Evolutionary conservation across 2,888 invertebrate species (phyloP), one percentile per base, ranked within the genome.

Genomic region (Drosophila anomalata): DNA sequence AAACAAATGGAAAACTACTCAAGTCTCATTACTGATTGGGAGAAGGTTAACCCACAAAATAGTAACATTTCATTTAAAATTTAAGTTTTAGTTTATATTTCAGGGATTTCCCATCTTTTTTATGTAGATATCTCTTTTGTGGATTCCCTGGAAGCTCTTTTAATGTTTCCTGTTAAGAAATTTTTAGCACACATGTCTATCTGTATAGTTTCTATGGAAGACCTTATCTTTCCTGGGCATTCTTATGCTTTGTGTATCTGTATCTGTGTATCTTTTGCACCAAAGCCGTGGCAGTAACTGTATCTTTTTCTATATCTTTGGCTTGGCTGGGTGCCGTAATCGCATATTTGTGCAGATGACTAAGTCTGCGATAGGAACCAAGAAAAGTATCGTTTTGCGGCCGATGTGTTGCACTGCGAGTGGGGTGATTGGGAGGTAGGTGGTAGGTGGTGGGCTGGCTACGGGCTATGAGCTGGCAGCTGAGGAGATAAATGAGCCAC

Each of bases 281-380:
- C 6, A 31, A 11, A 22, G 39, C n/a, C 5, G 20, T 26, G 14
- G 39, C 17, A 9, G 20, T 44, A 36, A 20, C 12, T 26, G 31
- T 20, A 9, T 52, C 22, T 47, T 46, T 65, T 41, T 54, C 54
- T 68, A 41, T 31, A 54, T 66, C 47, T 62, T 20, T 3, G 22
- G 17, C 12, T n/a, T 29, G 9, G 20, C 31, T 42, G 41, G 50
- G 41, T 51, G 8, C 51, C 41, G 46, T 53, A 65, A 65, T 59
- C 62, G 62, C 75, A 79, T 82, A 83, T 78, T 83, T 77, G 76
- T 83, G 71, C 69, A 80, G 87, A 86, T 82, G 87, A 83, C 83
- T 82, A 76, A 83, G 70, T 7, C 70, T 66, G 65, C 71, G 82
- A 83, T 86, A 82, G 74, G 70, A 47, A 46, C 59, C 20, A 41